A percentile compares a stretch with the other conserved stretches of the same genome.
phyloP scores from a whole-genome alignment of 2,797 vertebrate species.

The Crax fasciolata region DNA sequence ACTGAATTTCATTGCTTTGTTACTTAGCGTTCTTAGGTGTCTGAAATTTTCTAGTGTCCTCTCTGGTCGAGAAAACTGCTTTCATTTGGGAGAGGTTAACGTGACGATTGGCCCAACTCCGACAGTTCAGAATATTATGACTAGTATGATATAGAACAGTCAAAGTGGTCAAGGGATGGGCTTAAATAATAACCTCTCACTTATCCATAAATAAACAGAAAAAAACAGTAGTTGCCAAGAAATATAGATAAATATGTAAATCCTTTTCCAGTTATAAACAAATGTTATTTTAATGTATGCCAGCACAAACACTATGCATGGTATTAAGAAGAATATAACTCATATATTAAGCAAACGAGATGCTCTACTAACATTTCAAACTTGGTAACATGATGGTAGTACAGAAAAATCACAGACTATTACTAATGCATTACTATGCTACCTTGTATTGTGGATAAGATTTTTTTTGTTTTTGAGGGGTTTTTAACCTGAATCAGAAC shows the following conservation, averaged over 20 bases:
- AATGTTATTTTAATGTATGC: neutral
- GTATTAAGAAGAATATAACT: neutral
- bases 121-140: neutral
- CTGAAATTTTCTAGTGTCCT: neutral
- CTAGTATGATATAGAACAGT: neutral
- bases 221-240: neutral
- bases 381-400: neutral
- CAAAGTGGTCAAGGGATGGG: neutral
- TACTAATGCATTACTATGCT: neutral
- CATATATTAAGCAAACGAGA: neutral
- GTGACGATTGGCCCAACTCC: neutral
- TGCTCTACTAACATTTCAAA: neutral
- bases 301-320: neutral
- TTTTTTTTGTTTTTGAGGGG: neutral
- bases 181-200: neutral
- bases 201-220: neutral
- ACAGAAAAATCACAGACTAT: neutral
- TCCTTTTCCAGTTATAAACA: neutral
- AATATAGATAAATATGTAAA: neutral
- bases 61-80: neutral
- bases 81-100: neutral
- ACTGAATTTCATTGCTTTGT: slow-evolving; percentile 19
- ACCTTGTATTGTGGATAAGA: neutral
- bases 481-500: neutral
- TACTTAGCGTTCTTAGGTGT: neutral